Conservation (phyloP, 2,797 vertebrate genomes). For the Argyrosomus regius region DNA sequence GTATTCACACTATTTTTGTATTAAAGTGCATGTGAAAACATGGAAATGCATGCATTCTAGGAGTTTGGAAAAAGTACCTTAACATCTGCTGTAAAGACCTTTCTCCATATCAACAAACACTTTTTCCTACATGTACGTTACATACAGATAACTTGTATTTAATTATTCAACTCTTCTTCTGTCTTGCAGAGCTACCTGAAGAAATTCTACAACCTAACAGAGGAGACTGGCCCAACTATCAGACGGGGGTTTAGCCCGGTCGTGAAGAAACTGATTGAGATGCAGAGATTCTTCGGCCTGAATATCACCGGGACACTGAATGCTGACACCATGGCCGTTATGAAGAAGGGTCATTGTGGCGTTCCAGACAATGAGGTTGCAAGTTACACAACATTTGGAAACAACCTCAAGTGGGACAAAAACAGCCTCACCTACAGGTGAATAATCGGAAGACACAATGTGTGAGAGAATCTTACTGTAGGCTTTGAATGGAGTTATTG, state of each 20-base stretch:
- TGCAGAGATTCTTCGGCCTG: constrained; percentile 88
- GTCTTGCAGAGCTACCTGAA: constrained; percentile 87
- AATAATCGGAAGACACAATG: not conserved
- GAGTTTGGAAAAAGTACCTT: too few relatives aligned
- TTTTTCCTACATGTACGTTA: too few relatives aligned
- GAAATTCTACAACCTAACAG: constrained; percentile 86
- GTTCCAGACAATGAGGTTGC: constrained; percentile 84
- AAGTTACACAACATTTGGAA: constrained; percentile 80
- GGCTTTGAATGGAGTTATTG: not conserved
- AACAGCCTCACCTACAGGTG: constrained; percentile 93
- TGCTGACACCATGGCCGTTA: constrained; percentile 86
- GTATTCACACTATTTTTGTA: too few relatives aligned
- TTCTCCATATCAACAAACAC: too few relatives aligned
- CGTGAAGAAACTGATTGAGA: constrained; percentile 87
- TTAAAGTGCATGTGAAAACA: too few relatives aligned
- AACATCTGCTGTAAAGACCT: too few relatives aligned
- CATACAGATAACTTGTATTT: too few relatives aligned
- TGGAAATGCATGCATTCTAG: too few relatives aligned
- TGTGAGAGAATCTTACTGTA: not conserved
- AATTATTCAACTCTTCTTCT: not conserved
- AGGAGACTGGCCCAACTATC: constrained; percentile 10
- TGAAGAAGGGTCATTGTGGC: constrained; percentile 93
- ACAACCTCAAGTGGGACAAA: constrained; percentile 85
- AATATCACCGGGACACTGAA: constrained; percentile 88
- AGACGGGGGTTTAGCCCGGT: constrained; percentile 33